Percentiles rank a stretch among this genome's conserved stretches.
These are phyloP conservation scores for Caerostris darwini DNA, from an alignment of 1,140 invertebrate genomes.

Conservation along the genomic window DNA sequence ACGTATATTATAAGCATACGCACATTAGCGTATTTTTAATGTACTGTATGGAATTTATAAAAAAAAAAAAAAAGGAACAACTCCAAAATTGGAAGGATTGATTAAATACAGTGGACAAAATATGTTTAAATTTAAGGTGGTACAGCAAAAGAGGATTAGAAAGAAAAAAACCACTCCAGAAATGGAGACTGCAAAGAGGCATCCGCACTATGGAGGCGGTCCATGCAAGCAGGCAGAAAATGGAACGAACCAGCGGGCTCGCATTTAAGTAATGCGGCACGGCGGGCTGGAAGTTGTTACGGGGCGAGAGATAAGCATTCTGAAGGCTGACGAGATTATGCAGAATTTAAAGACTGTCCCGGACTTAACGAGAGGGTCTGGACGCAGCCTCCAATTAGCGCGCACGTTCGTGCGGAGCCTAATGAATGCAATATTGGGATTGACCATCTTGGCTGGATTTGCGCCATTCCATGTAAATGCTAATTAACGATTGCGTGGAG, in stretches of 20 bases:
- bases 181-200: background rate
- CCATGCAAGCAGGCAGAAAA: constrained; percentile 47
- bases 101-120: too few relatives aligned
- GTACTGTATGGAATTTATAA: too few relatives aligned
- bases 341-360: constrained; percentile 70
- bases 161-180: too few relatives aligned
- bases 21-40: too few relatives aligned
- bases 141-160: too few relatives aligned
- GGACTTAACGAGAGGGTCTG: constrained; percentile 67
- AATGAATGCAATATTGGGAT: constrained; percentile 74
- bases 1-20: too few relatives aligned
- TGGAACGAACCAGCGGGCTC: constrained; percentile 52
- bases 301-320: constrained; percentile 60
- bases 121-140: too few relatives aligned
- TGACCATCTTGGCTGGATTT: constrained; percentile 69
- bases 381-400: constrained; percentile 69
- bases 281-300: constrained; percentile 69
- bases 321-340: constrained; percentile 67
- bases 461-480: constrained; percentile 62
- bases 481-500: constrained; percentile 65
- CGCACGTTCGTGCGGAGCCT: constrained; percentile 50
- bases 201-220: background rate
- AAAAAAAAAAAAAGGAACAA: too few relatives aligned
- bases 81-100: too few relatives aligned
- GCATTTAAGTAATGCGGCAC: constrained; percentile 52